These are phyloP conservation scores for Chrysopilus asiliformis DNA, from an alignment of 2,888 invertebrate species.

Conservation along the genomic window DNA sequence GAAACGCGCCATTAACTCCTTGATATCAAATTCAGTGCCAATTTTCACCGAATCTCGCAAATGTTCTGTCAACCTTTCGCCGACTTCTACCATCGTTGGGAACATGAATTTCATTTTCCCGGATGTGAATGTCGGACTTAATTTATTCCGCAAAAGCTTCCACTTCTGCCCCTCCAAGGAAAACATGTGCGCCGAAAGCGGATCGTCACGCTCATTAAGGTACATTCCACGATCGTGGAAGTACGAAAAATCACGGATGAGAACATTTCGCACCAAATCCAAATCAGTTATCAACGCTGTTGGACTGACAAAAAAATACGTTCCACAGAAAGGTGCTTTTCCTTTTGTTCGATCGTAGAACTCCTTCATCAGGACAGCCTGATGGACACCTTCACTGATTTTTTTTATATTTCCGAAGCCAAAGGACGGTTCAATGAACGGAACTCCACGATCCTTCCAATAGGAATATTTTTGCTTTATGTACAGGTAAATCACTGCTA, in stretches of 20 bases:
- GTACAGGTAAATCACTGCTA: too few species aligned
- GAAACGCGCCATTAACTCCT: constrained; percentile 33
- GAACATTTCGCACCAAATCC: constrained; percentile 25
- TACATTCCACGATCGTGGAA: constrained; percentile 30
- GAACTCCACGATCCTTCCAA: constrained; percentile 12
- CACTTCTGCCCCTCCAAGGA: constrained; percentile 33
- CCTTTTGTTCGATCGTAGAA: constrained; percentile 19
- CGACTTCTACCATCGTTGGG: constrained; percentile 25
- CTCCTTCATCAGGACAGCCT: constrained; percentile 16
- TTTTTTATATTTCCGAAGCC: constrained; percentile 13
- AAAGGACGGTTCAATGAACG: constrained; percentile 10
- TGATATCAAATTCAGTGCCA: constrained; percentile 30
- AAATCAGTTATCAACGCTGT: constrained; percentile 21
- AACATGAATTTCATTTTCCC: constrained; percentile 40
- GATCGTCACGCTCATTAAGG: constrained; percentile 27
- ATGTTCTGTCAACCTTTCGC: constrained; percentile 15
- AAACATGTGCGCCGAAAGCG: constrained; percentile 27
- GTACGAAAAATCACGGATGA: constrained; percentile 30
- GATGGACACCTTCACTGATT: constrained; percentile 9
- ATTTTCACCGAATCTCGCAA: constrained; percentile 15
- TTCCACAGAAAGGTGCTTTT: constrained; percentile 21
- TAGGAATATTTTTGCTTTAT: constrained; percentile 12
- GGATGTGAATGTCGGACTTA: constrained; percentile 38
- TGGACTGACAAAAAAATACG: constrained; percentile 21
- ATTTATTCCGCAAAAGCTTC: constrained; percentile 34